These are phyloP conservation scores for Myotis myotis DNA, from an alignment of 2,797 vertebrate species.

Conservation along the genomic window DNA sequence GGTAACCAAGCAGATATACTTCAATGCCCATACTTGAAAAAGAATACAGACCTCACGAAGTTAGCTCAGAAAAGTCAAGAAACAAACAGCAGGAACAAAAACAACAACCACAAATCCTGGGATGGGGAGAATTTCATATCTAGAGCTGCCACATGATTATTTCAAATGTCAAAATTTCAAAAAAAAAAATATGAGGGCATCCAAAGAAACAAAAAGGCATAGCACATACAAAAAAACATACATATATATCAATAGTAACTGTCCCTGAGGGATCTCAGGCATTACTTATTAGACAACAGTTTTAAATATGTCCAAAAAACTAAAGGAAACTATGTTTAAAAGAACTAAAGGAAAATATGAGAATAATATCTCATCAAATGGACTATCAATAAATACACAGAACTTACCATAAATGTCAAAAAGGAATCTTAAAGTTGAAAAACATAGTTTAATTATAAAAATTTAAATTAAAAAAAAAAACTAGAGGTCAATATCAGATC, in stretches of 20 bases:
- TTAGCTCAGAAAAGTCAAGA: not conserved
- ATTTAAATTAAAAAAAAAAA: not conserved
- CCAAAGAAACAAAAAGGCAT: slow-evolving; percentile 2
- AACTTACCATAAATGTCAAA: not conserved
- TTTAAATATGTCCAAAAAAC: not conserved
- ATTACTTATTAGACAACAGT: not conserved
- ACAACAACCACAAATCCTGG: not conserved
- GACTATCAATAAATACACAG: not conserved
- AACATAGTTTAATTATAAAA: not conserved
- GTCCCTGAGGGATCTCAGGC: not conserved
- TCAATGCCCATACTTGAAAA: not conserved
- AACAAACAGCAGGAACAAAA: slow-evolving; percentile 31
- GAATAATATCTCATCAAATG: not conserved
- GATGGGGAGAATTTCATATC: not conserved
- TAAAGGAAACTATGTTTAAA: not conserved
- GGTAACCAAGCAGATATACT: not conserved
- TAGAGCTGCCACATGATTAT: not conserved
- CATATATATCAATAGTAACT: not conserved
- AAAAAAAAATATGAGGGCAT: not conserved
- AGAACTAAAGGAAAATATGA: not conserved
- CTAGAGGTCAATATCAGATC: not conserved
- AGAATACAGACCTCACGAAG: not conserved
- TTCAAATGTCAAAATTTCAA: slow-evolving; percentile 27
- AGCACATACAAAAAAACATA: not conserved
- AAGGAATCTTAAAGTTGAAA: not conserved